phyloP scores from a whole-genome alignment of 2,888 invertebrate species.

The Pheosia tremula region DNA sequence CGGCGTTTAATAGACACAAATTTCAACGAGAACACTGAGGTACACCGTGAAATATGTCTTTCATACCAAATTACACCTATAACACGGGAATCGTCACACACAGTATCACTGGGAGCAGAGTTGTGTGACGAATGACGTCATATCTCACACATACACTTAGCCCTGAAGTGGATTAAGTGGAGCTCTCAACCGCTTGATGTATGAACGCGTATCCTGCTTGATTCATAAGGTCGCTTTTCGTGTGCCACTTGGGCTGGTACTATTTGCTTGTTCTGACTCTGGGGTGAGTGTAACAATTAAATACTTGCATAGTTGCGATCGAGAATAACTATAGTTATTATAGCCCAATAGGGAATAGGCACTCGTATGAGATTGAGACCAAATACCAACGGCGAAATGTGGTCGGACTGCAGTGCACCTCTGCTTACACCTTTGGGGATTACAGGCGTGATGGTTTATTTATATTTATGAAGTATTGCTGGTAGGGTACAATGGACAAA shows the following conservation, averaged over 20 bases:
- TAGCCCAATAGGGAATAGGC: too few relatives aligned
- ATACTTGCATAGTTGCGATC: too few relatives aligned
- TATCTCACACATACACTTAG: slow-evolving; percentile 68
- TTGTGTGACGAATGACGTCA: slow-evolving; percentile 70
- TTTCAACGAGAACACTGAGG: slow-evolving; percentile 11
- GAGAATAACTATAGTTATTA: too few relatives aligned
- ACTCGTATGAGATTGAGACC: too few relatives aligned
- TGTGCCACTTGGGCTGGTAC: slow-evolving; percentile 22
- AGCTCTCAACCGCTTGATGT: slow-evolving; percentile 62
- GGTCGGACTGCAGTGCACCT: too few relatives aligned
- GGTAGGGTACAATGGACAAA: too few relatives aligned
- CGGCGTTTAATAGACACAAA: slow-evolving; percentile 6
- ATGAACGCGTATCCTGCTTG: slow-evolving; percentile 59
- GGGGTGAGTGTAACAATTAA: background rate
- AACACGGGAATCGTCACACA: slow-evolving; percentile 45
- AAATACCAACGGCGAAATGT: too few relatives aligned
- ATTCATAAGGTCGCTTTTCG: slow-evolving; percentile 58
- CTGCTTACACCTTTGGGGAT: too few relatives aligned
- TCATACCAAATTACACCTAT: slow-evolving; percentile 45
- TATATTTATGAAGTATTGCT: too few relatives aligned
- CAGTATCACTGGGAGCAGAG: slow-evolving; percentile 47
- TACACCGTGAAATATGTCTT: slow-evolving; percentile 33
- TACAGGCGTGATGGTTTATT: too few relatives aligned
- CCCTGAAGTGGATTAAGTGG: slow-evolving; percentile 69
- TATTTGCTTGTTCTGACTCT: slow-evolving; percentile 11